phyloP scores from a whole-genome alignment of 2,888 invertebrate genomes.

The Corythucha ciliata region DNA sequence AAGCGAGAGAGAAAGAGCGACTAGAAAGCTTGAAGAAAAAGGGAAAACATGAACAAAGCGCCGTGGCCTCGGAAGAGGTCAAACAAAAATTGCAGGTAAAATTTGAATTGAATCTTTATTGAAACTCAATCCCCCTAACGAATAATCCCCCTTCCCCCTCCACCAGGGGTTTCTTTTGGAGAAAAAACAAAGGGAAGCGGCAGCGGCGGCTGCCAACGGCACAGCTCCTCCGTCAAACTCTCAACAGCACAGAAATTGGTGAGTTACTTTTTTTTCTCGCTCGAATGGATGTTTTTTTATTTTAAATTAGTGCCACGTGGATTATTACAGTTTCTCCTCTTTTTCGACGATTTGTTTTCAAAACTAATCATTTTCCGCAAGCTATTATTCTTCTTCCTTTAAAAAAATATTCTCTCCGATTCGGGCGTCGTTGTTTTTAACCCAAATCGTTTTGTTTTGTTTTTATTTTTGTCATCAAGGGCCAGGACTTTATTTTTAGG shows the following conservation, averaged over 20 bases:
- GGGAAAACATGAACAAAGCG: slow-evolving; percentile 91
- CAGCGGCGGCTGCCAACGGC: slow-evolving; percentile 55
- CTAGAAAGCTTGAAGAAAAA: slow-evolving; percentile 82
- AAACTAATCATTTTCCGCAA: too few relatives aligned
- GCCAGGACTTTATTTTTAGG: too few relatives aligned
- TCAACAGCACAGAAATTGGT: slow-evolving; percentile 66
- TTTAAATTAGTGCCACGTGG: too few relatives aligned
- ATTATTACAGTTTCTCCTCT: too few relatives aligned
- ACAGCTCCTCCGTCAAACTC: slow-evolving; percentile 46
- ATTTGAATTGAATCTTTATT: not conserved
- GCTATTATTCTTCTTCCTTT: too few relatives aligned
- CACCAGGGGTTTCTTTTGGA: slow-evolving; percentile 68
- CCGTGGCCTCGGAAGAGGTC: slow-evolving; percentile 91
- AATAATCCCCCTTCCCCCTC: not conserved
- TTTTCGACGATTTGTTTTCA: too few relatives aligned
- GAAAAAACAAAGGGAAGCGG: slow-evolving; percentile 64
- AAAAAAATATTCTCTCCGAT: too few relatives aligned
- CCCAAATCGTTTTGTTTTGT: too few relatives aligned
- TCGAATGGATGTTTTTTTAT: too few relatives aligned
- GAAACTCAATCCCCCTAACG: not conserved
- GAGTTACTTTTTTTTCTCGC: slow-evolving; percentile 35
- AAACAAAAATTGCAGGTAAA: slow-evolving; percentile 84
- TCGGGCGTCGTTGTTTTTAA: too few relatives aligned
- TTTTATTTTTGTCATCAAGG: too few relatives aligned
- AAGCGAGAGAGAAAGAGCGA: slow-evolving; percentile 68